Conservation (phyloP, 1,140 invertebrate genomes). For the Conopomorpha cramerella region DNA sequence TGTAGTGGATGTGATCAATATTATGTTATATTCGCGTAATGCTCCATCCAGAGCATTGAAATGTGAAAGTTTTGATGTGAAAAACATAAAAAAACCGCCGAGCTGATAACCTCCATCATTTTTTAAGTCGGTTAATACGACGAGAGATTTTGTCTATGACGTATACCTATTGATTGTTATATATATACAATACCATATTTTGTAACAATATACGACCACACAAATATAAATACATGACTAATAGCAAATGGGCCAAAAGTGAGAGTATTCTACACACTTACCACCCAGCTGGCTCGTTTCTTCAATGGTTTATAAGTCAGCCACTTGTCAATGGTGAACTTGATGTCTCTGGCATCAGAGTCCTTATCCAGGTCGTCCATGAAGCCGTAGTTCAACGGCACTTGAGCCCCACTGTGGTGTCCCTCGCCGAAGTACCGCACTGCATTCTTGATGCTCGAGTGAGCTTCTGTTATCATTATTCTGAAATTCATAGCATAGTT, state of each 20-base stretch:
- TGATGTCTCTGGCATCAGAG: conserved; percentile 60
- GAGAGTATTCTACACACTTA: conserved; percentile 18
- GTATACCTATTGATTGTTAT: neutral
- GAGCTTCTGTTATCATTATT: conserved; percentile 70
- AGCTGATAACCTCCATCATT: too few relatives aligned
- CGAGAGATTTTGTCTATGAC: too few relatives aligned
- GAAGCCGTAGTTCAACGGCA: conserved; percentile 71
- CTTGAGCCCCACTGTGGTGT: conserved; percentile 60
- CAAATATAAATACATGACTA: too few relatives aligned
- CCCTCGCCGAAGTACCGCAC: conserved; percentile 68
- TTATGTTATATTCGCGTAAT: too few relatives aligned
- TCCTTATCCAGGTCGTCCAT: conserved; percentile 50
- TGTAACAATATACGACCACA: too few relatives aligned
- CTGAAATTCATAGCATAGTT: too few relatives aligned
- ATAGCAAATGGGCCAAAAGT: too few relatives aligned
- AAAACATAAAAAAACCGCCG: too few relatives aligned
- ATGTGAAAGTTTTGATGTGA: too few relatives aligned
- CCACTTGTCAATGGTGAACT: conserved; percentile 60
- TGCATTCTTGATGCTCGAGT: conserved; percentile 55
- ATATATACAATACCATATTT: neutral
- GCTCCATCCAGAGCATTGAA: too few relatives aligned
- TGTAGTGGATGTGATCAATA: too few relatives aligned
- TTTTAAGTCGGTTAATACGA: too few relatives aligned
- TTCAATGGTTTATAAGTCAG: conserved; percentile 60
- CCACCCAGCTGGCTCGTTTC: conserved; percentile 65